phyloP scores from a whole-genome alignment of 2,797 vertebrate genomes.

The Huso huso region DNA sequence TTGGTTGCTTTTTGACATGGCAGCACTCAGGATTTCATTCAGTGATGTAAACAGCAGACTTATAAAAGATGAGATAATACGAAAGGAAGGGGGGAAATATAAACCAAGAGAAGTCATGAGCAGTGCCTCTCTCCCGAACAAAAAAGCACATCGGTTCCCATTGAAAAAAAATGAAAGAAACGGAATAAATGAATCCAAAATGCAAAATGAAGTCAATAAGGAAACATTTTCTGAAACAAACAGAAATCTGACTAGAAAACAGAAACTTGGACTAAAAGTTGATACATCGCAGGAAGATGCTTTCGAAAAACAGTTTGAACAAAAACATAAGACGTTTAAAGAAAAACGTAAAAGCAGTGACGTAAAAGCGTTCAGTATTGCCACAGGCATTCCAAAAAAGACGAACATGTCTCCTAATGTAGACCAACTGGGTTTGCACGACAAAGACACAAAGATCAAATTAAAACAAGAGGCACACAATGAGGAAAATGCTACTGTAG shows the following conservation, averaged over 20 bases:
- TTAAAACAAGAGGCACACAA: too few relatives aligned
- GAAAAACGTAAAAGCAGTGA: too few relatives aligned
- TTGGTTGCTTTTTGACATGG: slow-evolving; percentile 92
- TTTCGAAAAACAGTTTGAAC: too few relatives aligned
- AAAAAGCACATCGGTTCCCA: slow-evolving; percentile 35
- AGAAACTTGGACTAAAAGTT: slow-evolving; percentile 21
- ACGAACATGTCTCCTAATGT: too few relatives aligned
- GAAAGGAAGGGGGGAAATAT: slow-evolving; percentile 38
- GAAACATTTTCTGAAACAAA: too few relatives aligned
- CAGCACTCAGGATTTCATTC: slow-evolving; percentile 77
- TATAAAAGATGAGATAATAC: slow-evolving; percentile 48
- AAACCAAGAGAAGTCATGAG: slow-evolving; percentile 21
- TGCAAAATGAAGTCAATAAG: slow-evolving; percentile 1
- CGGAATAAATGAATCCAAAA: slow-evolving; percentile 11
- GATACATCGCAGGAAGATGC: not conserved
- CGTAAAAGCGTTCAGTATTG: too few relatives aligned
- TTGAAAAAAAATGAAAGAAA: slow-evolving; percentile 31
- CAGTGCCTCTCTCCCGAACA: slow-evolving; percentile 16
- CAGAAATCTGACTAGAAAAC: slow-evolving; percentile 35
- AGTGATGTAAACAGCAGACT: slow-evolving; percentile 60
- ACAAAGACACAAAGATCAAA: too few relatives aligned
- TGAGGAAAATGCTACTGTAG: too few relatives aligned
- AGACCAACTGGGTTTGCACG: too few relatives aligned
- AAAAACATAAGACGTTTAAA: too few relatives aligned
- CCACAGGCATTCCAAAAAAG: too few relatives aligned